These are phyloP conservation scores for Centroberyx gerrardi DNA, from an alignment of 2,797 vertebrate genomes.

Conservation along the genomic window DNA sequence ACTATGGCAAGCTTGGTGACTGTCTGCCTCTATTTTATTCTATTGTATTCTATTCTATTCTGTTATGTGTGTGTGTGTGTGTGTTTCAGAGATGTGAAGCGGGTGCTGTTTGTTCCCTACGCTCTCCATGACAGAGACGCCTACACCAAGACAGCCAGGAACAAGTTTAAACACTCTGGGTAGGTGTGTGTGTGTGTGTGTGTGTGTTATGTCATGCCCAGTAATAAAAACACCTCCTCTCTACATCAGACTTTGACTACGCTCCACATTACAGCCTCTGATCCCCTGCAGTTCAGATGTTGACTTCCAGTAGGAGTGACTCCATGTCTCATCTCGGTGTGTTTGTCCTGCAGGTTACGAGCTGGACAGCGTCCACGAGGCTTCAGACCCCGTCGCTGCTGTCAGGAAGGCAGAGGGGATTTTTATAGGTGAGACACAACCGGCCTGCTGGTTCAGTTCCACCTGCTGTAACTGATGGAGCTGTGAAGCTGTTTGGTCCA, in stretches of 20 bases:
- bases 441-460: too few species aligned
- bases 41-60: background rate
- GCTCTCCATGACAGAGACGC: slow-evolving; percentile 88
- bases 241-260: too few species aligned
- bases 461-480: too few species aligned
- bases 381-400: slow-evolving; percentile 86
- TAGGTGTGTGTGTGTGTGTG: slow-evolving; percentile 42
- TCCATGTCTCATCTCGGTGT: too few species aligned
- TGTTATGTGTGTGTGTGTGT: background rate
- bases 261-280: too few species aligned
- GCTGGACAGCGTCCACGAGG: slow-evolving; percentile 90
- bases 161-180: slow-evolving; percentile 87
- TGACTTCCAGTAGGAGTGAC: too few species aligned
- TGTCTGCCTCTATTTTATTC: background rate
- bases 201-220: background rate
- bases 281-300: background rate
- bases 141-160: slow-evolving; percentile 86
- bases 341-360: slow-evolving; percentile 84
- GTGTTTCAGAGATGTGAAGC: slow-evolving; percentile 83
- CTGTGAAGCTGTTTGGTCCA: background rate
- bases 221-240: background rate
- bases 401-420: slow-evolving; percentile 89
- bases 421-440: slow-evolving; percentile 86
- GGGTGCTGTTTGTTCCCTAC: slow-evolving; percentile 90
- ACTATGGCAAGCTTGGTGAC: too few species aligned